phyloP scores from a whole-genome alignment of 2,888 invertebrate species.

The Selenia dentaria region DNA sequence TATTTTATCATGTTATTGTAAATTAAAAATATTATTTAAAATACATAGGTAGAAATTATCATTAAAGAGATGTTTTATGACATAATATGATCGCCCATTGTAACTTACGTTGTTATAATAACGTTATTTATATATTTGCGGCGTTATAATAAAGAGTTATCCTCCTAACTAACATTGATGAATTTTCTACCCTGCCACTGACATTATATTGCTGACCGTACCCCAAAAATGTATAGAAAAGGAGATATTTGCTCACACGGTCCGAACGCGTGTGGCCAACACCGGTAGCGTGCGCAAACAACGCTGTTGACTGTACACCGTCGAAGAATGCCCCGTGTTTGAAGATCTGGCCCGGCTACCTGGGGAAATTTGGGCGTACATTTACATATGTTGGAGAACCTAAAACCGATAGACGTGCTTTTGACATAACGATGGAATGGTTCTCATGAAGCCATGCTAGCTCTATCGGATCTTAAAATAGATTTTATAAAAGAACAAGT shows the following conservation, averaged over 20 bases:
- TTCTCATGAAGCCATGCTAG: background rate
- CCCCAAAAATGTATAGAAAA: slow-evolving; percentile 63
- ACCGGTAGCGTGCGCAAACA: slow-evolving; percentile 81
- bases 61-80: too few relatives aligned
- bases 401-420: background rate
- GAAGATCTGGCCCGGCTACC: slow-evolving; percentile 56
- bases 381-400: slow-evolving; percentile 16
- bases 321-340: slow-evolving; percentile 69
- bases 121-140: too few relatives aligned
- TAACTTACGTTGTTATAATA: too few relatives aligned
- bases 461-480: too few relatives aligned
- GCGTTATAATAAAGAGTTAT: too few relatives aligned
- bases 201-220: slow-evolving; percentile 53
- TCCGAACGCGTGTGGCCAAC: slow-evolving; percentile 76
- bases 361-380: slow-evolving; percentile 37
- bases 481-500: too few relatives aligned
- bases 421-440: background rate
- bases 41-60: too few relatives aligned
- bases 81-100: too few relatives aligned
- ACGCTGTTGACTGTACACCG: slow-evolving; percentile 68
- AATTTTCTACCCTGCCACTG: too few relatives aligned
- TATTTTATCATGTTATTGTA: too few relatives aligned
- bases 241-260: slow-evolving; percentile 65
- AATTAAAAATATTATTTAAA: too few relatives aligned
- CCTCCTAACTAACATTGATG: too few relatives aligned